Evolutionary conservation across 2,113 vertebrate genomes (phyloP).

Genomic region (Rhipidura dahli): DNA sequence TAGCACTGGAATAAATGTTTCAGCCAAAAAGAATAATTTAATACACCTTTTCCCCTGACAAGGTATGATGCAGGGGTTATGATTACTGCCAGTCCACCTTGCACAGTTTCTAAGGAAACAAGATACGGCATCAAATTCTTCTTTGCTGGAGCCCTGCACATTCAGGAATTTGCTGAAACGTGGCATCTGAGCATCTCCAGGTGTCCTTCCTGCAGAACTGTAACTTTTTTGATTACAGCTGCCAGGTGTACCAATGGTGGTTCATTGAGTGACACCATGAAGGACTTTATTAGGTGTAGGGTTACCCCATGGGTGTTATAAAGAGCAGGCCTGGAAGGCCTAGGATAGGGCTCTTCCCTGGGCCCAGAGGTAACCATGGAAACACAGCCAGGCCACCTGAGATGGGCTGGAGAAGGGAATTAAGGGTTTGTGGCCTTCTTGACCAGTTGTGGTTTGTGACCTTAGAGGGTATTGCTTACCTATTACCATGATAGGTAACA

Average conservation of each 20-base stretch:
- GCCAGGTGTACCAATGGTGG: neutral
- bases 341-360: no score
- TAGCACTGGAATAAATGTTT: neutral
- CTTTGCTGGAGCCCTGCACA: neutral
- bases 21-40: neutral
- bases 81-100: neutral
- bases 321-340: no score
- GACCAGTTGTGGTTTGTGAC: no score
- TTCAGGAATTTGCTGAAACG: neutral
- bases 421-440: no score
- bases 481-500: no score
- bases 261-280: accelerated
- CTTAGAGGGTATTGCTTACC: no score
- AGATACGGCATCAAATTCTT: neutral
- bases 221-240: neutral
- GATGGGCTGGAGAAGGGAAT: no score
- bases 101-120: neutral
- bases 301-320: no score
- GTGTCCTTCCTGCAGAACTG: neutral
- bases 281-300: neutral
- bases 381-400: no score
- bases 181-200: neutral
- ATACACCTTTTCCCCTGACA: neutral
- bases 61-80: neutral
- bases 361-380: no score